phyloP scores from a whole-genome alignment of 1,140 invertebrate species.

The Palaemon carinicauda region DNA sequence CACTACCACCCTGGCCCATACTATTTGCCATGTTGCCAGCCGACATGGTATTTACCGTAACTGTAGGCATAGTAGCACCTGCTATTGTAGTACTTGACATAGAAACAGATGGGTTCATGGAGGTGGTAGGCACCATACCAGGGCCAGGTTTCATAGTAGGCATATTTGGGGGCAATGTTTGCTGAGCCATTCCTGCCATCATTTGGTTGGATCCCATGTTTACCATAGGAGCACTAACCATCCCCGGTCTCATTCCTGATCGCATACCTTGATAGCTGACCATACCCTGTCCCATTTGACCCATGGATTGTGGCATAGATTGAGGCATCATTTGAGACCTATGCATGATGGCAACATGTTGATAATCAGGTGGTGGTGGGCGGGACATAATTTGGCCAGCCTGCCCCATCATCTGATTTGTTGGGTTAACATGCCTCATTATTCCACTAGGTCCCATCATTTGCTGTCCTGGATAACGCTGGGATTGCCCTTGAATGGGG shows the following conservation, averaged over 20 bases:
- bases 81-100: constrained; percentile 43
- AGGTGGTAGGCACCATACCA: constrained; percentile 46
- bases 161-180: constrained; percentile 54
- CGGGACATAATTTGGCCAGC: constrained; percentile 46
- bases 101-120: constrained; percentile 47
- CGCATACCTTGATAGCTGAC: constrained; percentile 53
- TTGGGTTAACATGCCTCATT: constrained; percentile 46
- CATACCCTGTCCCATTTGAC: constrained; percentile 56
- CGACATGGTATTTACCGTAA: constrained; percentile 52
- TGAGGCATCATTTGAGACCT: constrained; percentile 42
- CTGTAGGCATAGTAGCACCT: constrained; percentile 46
- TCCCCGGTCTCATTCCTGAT: constrained; percentile 52
- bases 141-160: constrained; percentile 57
- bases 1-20: constrained; percentile 30
- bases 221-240: constrained; percentile 55
- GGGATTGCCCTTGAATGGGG: constrained; percentile 48
- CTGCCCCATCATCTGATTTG: constrained; percentile 50
- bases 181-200: constrained; percentile 50
- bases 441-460: constrained; percentile 54
- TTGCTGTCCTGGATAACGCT: constrained; percentile 54
- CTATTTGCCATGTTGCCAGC: constrained; percentile 36
- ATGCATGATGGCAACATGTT: constrained; percentile 28
- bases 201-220: constrained; percentile 47
- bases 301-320: constrained; percentile 46
- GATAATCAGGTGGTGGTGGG: constrained; percentile 55